Evolutionary conservation across 2,797 vertebrate species (phyloP), one percentile per base, ranked within the genome.

Genomic region (Urosaurus nigricauda): DNA sequence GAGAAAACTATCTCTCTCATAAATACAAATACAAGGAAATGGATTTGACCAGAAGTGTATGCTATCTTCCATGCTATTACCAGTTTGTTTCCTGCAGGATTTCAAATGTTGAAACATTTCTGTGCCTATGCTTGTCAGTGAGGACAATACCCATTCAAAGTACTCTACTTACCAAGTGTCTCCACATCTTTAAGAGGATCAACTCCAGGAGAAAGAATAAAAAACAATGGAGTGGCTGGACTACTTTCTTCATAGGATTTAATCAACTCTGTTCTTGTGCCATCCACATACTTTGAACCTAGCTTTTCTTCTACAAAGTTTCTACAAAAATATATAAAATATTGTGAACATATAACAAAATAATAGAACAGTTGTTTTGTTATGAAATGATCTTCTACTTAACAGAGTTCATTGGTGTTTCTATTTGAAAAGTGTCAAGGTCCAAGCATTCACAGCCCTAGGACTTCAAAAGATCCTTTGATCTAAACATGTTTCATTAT

Each of bases 111-210:
- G 26, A 35, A 11, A 63, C n/a, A 63, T 80, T 37, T 21, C 37
- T 29, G 1, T 19, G 29, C 2, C 19, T 13, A 21, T 60, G 8
- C 75, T 77, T 86, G 35, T 74, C 87, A 87, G 63, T 60, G 78
- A 13, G 32, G 6, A 40, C 29, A 85, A 78, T 58, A 73, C n/a
- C 14, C 24, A 91, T 86, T 24, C 13, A 94, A 92, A 56, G 2
- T 75, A 85, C 88, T 35, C 26, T 11, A 53, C 65, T 93, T 96
- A 98, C 96, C 96, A 43, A 98, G 96, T 79, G 92, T 95, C 92
- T 98, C 98, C 6, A 96, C 96, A 93, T 98, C 96, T 96, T 98
- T 97, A 11, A 98, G 96, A 53, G 97, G 96, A 84, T 98, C 96
- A 3, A 97, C 96, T 87, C 97, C 97, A 70, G 97, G 97, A 88